A percentile compares a stretch with the other conserved stretches of the same genome.
These are phyloP conservation scores for Drosophila azteca DNA, from an alignment of 1,140 invertebrate species.

Conservation along the genomic window DNA sequence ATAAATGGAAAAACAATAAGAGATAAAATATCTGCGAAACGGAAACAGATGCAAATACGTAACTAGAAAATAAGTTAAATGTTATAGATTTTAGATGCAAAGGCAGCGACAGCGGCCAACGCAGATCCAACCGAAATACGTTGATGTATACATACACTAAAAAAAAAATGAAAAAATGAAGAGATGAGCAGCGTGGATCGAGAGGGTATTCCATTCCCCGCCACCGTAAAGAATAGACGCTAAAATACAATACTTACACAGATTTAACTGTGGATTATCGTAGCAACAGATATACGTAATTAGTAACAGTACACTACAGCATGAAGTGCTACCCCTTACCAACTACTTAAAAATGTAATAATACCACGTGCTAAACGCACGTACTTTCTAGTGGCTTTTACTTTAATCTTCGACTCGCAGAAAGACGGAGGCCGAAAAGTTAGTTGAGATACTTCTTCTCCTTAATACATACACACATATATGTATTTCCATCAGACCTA, in stretches of 20 bases:
- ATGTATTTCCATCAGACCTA: constrained; percentile 33
- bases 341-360: constrained; percentile 42
- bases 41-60: constrained; percentile 55
- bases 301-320: constrained; percentile 3
- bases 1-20: constrained; percentile 73
- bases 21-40: constrained; percentile 50
- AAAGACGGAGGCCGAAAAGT: constrained; percentile 10
- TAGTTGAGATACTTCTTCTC: constrained; percentile 24
- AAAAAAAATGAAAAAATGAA: constrained; percentile 21
- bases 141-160: constrained; percentile 61
- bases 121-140: constrained; percentile 58
- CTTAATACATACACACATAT: constrained; percentile 10
- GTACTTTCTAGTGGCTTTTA: constrained; percentile 74
- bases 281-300: constrained; percentile 81
- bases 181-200: constrained; percentile 39
- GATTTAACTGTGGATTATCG: constrained; percentile 75
- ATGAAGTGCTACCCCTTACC: constrained; percentile 43
- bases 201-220: constrained; percentile 25
- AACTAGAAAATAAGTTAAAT: constrained; percentile 76
- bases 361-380: constrained; percentile 47
- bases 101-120: constrained; percentile 1
- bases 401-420: constrained; percentile 34
- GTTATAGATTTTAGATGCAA: constrained; percentile 78
- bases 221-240: constrained; percentile 49
- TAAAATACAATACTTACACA: constrained; percentile 68